These are phyloP conservation scores for Notarius lentiginosus DNA, from an alignment of 2,113 vertebrate genomes.

Conservation along the genomic window DNA sequence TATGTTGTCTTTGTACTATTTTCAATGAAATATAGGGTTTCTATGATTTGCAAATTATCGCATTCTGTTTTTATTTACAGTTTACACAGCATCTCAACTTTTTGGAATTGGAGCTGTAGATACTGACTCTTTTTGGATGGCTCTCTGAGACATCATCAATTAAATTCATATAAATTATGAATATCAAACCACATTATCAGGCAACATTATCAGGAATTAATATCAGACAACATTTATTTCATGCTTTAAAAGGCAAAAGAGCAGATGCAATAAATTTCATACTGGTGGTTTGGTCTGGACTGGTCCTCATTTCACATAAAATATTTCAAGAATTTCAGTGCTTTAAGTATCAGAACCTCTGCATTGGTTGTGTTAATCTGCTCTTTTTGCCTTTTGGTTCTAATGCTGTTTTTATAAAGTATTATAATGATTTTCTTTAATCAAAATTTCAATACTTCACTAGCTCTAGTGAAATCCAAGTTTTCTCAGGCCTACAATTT, in stretches of 20 bases:
- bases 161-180: background rate
- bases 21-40: too few relatives aligned
- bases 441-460: background rate
- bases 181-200: too few relatives aligned
- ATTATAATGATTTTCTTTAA: background rate
- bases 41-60: too few relatives aligned
- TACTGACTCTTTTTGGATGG: background rate
- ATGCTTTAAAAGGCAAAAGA: background rate
- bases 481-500: too few relatives aligned
- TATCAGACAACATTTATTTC: background rate
- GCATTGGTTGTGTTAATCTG: background rate
- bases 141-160: background rate
- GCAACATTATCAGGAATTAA: too few relatives aligned
- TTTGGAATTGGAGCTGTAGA: background rate
- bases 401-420: background rate
- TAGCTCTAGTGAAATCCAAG: background rate
- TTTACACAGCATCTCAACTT: too few relatives aligned
- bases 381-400: background rate
- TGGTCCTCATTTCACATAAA: background rate
- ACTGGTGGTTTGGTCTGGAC: background rate
- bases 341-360: background rate
- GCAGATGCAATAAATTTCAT: background rate
- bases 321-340: background rate
- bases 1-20: too few relatives aligned
- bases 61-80: too few relatives aligned